Conservation (phyloP, 2,888 invertebrate genomes). For the Cinara cedri region DNA sequence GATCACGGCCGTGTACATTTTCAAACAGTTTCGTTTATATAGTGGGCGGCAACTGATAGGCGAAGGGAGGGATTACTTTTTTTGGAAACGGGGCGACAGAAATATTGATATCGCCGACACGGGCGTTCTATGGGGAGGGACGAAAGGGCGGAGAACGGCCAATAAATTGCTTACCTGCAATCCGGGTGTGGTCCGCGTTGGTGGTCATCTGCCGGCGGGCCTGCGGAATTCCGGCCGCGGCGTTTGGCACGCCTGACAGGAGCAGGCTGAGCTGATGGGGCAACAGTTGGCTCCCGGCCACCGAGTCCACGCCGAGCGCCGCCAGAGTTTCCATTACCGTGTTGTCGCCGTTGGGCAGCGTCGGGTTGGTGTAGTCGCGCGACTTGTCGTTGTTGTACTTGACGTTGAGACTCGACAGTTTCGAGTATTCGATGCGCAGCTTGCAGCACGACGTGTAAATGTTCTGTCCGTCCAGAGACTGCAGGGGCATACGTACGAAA, state of each 20-base stretch:
- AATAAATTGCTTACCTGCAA: constrained; percentile 57
- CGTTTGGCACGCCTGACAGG: constrained; percentile 65
- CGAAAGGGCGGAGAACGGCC: no score
- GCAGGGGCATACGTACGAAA: constrained; percentile 61
- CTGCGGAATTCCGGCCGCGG: constrained; percentile 59
- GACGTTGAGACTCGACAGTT: constrained; percentile 96
- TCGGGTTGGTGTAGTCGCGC: constrained; percentile 98
- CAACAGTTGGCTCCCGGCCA: constrained; percentile 63
- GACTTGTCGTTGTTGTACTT: constrained; percentile 99
- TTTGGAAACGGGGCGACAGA: no score
- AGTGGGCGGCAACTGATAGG: no score
- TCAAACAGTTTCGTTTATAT: no score
- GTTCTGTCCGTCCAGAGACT: constrained; percentile 96
- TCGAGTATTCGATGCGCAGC: constrained; percentile 97
- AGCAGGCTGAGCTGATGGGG: constrained; percentile 63
- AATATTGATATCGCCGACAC: no score
- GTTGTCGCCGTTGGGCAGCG: constrained; percentile 83
- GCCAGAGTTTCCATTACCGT: constrained; percentile 63
- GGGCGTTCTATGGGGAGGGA: no score
- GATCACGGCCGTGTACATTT: no score
- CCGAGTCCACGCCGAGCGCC: constrained; percentile 69
- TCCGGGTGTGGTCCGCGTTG: constrained; percentile 56
- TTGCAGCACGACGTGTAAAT: constrained; percentile 99
- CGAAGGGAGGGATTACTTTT: not conserved
- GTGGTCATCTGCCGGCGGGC: constrained; percentile 56